Percentiles rank a stretch among this genome's conserved stretches.
Evolutionary conservation across 2,888 invertebrate species (phyloP).

Genomic region (Macropis europaea): DNA sequence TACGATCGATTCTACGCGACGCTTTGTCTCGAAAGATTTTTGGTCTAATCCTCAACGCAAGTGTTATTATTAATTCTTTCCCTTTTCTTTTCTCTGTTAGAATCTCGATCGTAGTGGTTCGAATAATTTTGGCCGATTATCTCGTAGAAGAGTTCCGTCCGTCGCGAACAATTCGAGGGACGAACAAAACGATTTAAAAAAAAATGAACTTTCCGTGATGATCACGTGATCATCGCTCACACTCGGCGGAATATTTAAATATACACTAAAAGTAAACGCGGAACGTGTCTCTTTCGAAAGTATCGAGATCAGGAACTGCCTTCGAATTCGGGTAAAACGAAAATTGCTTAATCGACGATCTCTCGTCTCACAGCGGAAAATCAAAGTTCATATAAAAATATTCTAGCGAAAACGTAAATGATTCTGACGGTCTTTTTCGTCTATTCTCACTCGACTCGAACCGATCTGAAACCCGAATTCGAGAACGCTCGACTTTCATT

Average conservation of each 20-base stretch:
- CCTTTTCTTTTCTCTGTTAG: not conserved
- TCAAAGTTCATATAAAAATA: too few species aligned
- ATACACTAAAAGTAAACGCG: conserved; percentile 8
- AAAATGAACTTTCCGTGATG: not conserved
- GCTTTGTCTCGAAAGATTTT: conserved; percentile 22
- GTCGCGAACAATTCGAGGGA: not conserved
- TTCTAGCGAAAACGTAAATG: too few species aligned
- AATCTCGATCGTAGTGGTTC: conserved; percentile 13
- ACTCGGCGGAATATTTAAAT: conserved; percentile 3
- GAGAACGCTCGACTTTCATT: not conserved
- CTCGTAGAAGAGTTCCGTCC: not conserved
- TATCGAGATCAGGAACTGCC: conserved; percentile 10
- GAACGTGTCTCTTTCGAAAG: not conserved
- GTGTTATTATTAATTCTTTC: too few species aligned
- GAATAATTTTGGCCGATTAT: not conserved
- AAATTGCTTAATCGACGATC: too few species aligned
- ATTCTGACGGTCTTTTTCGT: too few species aligned
- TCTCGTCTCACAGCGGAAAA: too few species aligned
- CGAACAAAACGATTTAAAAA: not conserved
- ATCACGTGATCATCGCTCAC: not conserved
- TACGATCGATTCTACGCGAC: conserved; percentile 8
- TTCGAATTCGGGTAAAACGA: conserved; percentile 9
- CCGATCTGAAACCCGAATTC: conserved; percentile 16
- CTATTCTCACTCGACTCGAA: too few species aligned
- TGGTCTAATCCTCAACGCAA: conserved; percentile 39